Base-by-base conservation (phyloP, 2,113 vertebrate genomes). In the Orycteropus afer region DNA sequence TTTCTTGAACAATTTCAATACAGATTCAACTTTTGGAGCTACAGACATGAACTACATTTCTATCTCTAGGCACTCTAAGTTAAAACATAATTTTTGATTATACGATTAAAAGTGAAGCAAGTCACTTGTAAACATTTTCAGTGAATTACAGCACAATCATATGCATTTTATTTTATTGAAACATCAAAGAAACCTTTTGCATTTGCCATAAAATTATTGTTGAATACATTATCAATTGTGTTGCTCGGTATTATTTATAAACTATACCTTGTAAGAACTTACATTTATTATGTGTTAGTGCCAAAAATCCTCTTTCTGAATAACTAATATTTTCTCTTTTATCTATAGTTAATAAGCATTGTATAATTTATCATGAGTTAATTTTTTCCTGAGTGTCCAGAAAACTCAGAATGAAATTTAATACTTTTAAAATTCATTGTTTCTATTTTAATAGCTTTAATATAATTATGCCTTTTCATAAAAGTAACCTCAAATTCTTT, bases 381-480 rank as follows among this genome's bases (percentile, higher is more conserved):
- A 45, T 45, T 53, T 85, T 93, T 81, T 82, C 18, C 47, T 57
- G 3, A 32, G 12, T 37, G 94, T 53, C 37, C 42, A 94, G 86
- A 74, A 95, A 69, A 18, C 53, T 73, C 22, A 63, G 57, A 90
- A 93, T 71, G 34, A 92, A 87, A 88, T 95, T 40, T 74, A 97
- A 74, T 55, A 87, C 55, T 63, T 80, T 90, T 65, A 17, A 11
- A 63, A n/a, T 37, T 40, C 23, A 49, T 86, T 78, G 77, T 78
- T 88, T 74, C 27, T 91, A 34, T 82, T 89, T 51, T 79, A 84
- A 84, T 69, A 92, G 42, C n/a, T 73, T 95, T 59, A 53, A 82
- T 10, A 10, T 61, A 88, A 32, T 34, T 88, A 57, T 80, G 45
- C 77, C 27, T 91, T 78, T 92, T 88, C 81, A 40, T 81, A 37